phyloP scores from a whole-genome alignment of 1,140 invertebrate species.

The Sycophila sp. region DNA sequence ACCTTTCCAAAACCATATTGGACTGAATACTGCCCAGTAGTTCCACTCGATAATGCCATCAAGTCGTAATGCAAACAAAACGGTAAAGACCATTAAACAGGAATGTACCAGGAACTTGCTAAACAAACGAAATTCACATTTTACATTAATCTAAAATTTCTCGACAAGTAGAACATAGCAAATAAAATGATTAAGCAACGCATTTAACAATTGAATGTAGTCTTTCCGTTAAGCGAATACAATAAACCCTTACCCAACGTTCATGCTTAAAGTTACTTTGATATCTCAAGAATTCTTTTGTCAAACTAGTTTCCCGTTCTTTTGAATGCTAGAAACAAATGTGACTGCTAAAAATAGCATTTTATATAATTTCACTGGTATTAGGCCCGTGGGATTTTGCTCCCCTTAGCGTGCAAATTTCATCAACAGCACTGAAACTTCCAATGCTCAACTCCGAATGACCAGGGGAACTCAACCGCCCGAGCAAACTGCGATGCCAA shows the following conservation, averaged over 20 bases:
- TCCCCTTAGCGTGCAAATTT: neutral
- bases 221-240: no score
- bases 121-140: no score
- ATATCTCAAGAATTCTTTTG: neutral
- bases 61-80: slow-evolving; percentile 87
- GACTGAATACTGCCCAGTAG: slow-evolving; percentile 93
- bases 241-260: no score
- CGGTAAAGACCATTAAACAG: slow-evolving; percentile 90
- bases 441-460: neutral
- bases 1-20: slow-evolving; percentile 97
- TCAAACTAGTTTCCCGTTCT: no score
- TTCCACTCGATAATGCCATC: slow-evolving; percentile 91
- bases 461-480: neutral
- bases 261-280: slow-evolving; percentile 20
- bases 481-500: no score
- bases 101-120: slow-evolving; percentile 97
- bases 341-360: slow-evolving; percentile 6
- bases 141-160: no score
- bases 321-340: neutral
- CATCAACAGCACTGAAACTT: neutral
- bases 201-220: slow-evolving; percentile 37
- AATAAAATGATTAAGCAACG: slow-evolving; percentile 43
- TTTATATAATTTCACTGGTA: slow-evolving; percentile 16
- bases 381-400: no score
- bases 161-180: slow-evolving; percentile 25